Base-by-base conservation (phyloP, 2,113 vertebrate genomes). In the Takifugu bimaculatus region DNA sequence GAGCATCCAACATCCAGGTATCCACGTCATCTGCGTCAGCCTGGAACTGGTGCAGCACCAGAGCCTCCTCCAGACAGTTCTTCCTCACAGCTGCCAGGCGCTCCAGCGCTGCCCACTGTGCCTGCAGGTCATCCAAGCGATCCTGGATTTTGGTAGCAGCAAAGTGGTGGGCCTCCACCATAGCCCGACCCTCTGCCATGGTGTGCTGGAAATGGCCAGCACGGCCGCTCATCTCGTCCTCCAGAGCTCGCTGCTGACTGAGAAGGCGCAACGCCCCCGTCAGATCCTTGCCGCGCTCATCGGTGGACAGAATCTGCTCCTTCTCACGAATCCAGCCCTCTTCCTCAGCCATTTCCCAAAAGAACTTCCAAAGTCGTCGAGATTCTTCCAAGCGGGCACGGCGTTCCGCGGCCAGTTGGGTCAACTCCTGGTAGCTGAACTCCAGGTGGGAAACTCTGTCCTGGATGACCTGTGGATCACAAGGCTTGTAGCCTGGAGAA, bases 301-400 rank as follows among this genome's bases (percentile, higher is more conserved):
- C 88, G 0, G 93, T 95, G 2, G 94, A 96, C 63, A 98, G 82
- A 70, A 98, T 96, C 86, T 96, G 95, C 79, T 98, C 96, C 80
- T 97, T 96, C 77, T 98, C 96, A 2, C 95, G 89, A 68, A 98
- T 97, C 96, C 96, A 98, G 67, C 94, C 93, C 69, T 97, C 96
- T 65, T 98, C 95, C 78, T 98, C 96, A 0, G 95, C 94, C 96
- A 98, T 97, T 78, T 98, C 96, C 96, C 95, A 98, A 90, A 97
- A 97, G 85, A 98, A 98, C 68, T 94, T 97, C 96, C 96, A 98
- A 65, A 98, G 94, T 44, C 94, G 94, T 0, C 96, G 93, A 1
- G 94, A 98, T 75, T 97, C 96, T 75, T 98, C 96, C 26, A 98
- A 83, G 14, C 92, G 93, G 1, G 93, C 93, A 0, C 92, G 90